Evolutionary conservation across 2,888 invertebrate species (phyloP).

Genomic region (Busseola fusca): DNA sequence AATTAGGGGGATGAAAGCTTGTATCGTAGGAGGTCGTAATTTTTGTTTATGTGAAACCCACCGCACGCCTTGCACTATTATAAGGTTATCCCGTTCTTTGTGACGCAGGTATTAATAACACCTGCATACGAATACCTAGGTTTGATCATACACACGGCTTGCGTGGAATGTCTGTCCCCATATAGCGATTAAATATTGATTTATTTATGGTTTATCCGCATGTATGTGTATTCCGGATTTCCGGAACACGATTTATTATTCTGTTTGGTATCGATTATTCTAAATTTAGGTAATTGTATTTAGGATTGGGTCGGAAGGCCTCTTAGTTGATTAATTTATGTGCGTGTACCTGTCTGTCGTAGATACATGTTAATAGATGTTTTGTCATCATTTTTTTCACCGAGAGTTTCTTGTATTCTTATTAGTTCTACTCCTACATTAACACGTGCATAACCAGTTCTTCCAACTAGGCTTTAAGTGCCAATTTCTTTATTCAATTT

Average conservation of each 20-base stretch:
- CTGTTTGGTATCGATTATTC: conserved; percentile 52
- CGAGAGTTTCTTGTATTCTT: background rate
- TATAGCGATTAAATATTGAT: conserved; percentile 29
- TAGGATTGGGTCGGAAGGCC: background rate
- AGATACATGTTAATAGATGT: background rate
- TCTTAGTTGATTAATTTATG: conserved; percentile 17
- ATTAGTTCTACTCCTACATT: background rate
- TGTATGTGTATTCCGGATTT: background rate
- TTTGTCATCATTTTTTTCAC: background rate
- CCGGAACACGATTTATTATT: conserved; percentile 31
- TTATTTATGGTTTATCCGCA: conserved; percentile 15
- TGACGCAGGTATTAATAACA: conserved; percentile 34
- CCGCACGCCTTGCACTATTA: background rate
- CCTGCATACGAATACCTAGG: conserved; percentile 20
- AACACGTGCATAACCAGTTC: conserved; percentile 8
- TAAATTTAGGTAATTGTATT: conserved; percentile 38
- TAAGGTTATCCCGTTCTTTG: conserved; percentile 30
- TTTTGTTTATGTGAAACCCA: background rate
- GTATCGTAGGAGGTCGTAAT: too few relatives aligned
- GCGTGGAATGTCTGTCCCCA: conserved; percentile 18
- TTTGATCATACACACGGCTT: conserved; percentile 13
- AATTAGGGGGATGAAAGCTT: background rate
- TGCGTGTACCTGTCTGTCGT: background rate
- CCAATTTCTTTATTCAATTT: background rate
- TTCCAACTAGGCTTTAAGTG: background rate